Evolutionary conservation across 2,888 invertebrate species (phyloP), one percentile per base, ranked within the genome.

Genomic region (Polyommatus iphigenia): DNA sequence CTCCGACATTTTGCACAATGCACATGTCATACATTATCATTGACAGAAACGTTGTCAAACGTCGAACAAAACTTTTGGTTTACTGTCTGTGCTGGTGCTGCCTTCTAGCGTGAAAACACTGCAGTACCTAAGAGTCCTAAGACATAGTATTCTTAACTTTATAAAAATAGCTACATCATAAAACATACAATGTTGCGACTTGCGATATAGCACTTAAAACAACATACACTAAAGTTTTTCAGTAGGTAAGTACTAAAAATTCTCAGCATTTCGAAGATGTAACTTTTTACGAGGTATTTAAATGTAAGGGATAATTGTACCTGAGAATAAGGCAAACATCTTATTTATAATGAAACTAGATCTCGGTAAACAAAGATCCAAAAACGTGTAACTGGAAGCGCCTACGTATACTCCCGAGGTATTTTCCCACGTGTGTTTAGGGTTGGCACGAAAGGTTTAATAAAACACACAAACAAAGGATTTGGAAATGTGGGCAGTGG

Each of bases 361-460:
- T 79, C 79, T 76, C 76, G 32, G 78, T 77, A 78, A 78, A 80
- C 73, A 79, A 72, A 57, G 75, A 71, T 72, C 76, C 78, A 73
- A 79, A 79, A 80, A 80, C 71, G 78, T 72, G 76, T 78, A 71
- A 76, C 78, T 76, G 78, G 77, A 54, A 71, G 78, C 81, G 79
- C 81, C 82, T 76, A 82, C 81, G 79, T 81, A 81, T 77, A 80
- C 80, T 78, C 79, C 73, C 83, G 82, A 85, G 83, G 84, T 87
- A 85, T 87, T 87, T 90, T 90, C 90, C 87, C 90, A 90, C 89
- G 89, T 86, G 82, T 83, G 80, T 82, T 84, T 67, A 77, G 76
- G 76, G 62, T 67, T 62, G 41, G 15, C 67, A 67, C 41, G 54
- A 59, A 20, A 67, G 13, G 29, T 29, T 67, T 67, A 67, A 20